Conservation (phyloP, 2,113 vertebrate genomes). For the Albula glossodonta region DNA sequence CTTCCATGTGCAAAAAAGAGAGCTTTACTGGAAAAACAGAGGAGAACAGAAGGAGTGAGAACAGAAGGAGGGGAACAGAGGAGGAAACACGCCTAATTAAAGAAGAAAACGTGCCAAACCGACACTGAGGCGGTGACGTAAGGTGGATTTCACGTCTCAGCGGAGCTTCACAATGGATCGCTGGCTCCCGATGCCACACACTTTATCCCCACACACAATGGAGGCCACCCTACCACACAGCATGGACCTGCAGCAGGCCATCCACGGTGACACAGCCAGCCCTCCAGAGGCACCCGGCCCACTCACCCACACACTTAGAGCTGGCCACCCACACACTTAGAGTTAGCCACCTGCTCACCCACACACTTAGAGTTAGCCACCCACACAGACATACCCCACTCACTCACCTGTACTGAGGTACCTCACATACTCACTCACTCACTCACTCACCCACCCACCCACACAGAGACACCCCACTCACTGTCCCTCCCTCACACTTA, state of each 20-base stretch:
- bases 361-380: too few relatives aligned
- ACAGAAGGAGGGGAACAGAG: not conserved
- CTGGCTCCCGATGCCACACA: not conserved
- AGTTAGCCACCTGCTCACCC: not conserved
- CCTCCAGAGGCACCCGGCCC: not conserved
- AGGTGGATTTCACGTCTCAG: conserved; percentile 11
- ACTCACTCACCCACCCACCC: too few relatives aligned
- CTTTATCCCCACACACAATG: conserved; percentile 4
- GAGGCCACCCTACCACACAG: conserved; percentile 15
- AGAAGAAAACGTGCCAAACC: conserved; percentile 11
- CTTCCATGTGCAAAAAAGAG: not conserved
- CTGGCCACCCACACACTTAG: not conserved
- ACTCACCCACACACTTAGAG: not conserved
- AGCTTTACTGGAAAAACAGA: not conserved
- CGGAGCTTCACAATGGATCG: not conserved
- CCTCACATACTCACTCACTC: not conserved
- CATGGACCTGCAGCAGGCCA: not conserved
- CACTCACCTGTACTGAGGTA: not conserved
- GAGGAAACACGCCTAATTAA: conserved; percentile 18
- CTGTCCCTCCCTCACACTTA: too few relatives aligned
- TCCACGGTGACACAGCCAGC: not conserved
- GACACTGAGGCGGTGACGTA: not conserved
- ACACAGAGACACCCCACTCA: too few relatives aligned
- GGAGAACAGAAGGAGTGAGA: not conserved
- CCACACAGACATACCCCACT: not conserved